phyloP scores from a whole-genome alignment of 2,797 vertebrate genomes.

The Neostethus bicornis region DNA sequence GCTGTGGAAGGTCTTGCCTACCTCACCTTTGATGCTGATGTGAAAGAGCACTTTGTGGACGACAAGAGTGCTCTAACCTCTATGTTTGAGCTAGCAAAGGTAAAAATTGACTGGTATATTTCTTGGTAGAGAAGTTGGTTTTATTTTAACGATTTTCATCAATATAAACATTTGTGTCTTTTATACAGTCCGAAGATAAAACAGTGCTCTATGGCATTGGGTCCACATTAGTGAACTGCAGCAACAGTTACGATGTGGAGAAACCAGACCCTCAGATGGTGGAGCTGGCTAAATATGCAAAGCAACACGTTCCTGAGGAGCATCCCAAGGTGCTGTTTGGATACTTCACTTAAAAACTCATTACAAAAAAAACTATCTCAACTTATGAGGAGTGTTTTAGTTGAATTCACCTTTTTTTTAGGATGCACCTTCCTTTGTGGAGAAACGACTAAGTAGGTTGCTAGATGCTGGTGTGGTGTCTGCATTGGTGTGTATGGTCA shows the following conservation, averaged over 20 bases:
- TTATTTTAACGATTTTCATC: neutral
- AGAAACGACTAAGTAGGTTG: slow-evolving; percentile 87
- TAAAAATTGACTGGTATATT: slow-evolving; percentile 56
- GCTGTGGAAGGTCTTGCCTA: slow-evolving; percentile 97
- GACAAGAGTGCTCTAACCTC: slow-evolving; percentile 89
- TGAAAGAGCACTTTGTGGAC: slow-evolving; percentile 95
- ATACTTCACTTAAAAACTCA: neutral
- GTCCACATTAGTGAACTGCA: slow-evolving; percentile 95
- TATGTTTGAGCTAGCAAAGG: slow-evolving; percentile 94
- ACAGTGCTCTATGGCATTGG: slow-evolving; percentile 93
- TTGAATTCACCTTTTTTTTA: slow-evolving; percentile 48
- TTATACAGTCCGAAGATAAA: slow-evolving; percentile 90
- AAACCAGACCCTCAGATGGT: slow-evolving; percentile 95
- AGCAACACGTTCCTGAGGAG: slow-evolving; percentile 95
- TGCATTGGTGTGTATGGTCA: slow-evolving; percentile 93
- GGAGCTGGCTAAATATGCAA: slow-evolving; percentile 97
- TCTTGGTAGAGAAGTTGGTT: neutral
- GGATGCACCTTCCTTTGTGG: slow-evolving; percentile 88
- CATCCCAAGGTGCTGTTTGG: slow-evolving; percentile 89
- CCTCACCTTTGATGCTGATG: slow-evolving; percentile 95
- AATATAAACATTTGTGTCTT: too few species aligned
- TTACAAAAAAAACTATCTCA: neutral
- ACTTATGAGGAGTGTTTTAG: neutral
- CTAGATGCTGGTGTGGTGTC: slow-evolving; percentile 90
- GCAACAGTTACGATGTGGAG: slow-evolving; percentile 94